Evolutionary conservation across 2,113 vertebrate genomes (phyloP).

Genomic region (Ptyas mucosa): DNA sequence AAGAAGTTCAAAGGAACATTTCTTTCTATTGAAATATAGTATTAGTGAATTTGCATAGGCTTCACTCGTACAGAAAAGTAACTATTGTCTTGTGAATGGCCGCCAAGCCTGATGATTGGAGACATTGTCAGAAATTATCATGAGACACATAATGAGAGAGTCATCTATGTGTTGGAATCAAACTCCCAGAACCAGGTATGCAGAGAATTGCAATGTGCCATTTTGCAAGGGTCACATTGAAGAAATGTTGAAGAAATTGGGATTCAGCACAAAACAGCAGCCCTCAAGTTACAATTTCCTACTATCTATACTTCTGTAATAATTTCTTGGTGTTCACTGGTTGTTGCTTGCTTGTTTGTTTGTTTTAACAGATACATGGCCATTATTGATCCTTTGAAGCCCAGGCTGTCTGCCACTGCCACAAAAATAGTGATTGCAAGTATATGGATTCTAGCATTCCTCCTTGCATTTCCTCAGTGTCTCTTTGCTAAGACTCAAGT

Average conservation of each 20-base stretch:
- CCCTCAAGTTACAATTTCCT: neutral
- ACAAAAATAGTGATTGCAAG: slow-evolving; percentile 88
- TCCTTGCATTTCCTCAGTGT: slow-evolving; percentile 91
- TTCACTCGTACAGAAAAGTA: neutral
- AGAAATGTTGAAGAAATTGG: neutral
- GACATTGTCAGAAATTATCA: neutral
- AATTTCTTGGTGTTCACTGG: neutral
- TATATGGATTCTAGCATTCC: slow-evolving; percentile 92
- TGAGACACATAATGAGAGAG: neutral
- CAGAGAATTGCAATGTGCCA: neutral
- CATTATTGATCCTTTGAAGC: slow-evolving; percentile 95
- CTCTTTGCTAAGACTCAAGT: slow-evolving; percentile 86
- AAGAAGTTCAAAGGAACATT: neutral
- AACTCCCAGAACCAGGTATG: neutral
- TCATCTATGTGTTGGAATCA: neutral
- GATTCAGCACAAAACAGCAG: neutral
- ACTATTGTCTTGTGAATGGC: neutral
- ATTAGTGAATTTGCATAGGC: neutral
- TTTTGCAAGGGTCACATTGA: neutral
- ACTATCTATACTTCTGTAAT: neutral
- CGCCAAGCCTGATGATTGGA: neutral
- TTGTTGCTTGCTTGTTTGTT: slow-evolving; percentile 27
- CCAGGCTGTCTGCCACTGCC: slow-evolving; percentile 88
- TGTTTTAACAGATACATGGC: slow-evolving; percentile 86
- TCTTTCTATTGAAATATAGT: neutral